Percentiles rank a stretch among this genome's conserved stretches.
Evolutionary conservation across 2,113 vertebrate species (phyloP).

Genomic region (Cairina moschata): DNA sequence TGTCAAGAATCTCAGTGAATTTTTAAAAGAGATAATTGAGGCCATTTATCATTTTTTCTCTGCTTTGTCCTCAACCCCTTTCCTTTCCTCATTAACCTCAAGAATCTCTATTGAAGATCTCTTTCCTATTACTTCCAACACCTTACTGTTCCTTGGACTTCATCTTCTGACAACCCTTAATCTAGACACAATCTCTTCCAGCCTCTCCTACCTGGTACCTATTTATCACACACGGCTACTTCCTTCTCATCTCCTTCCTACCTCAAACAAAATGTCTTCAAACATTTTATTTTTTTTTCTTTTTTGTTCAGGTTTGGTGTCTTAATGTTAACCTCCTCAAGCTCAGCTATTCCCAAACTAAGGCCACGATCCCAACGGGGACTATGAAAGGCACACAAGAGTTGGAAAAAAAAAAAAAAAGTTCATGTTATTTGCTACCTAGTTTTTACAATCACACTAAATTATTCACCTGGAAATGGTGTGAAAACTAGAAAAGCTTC

Average conservation of each 20-base stretch:
- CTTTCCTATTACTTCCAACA: conserved; percentile 16
- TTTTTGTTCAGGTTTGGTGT: background rate
- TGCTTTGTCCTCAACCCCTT: background rate
- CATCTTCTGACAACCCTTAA: conserved; percentile 19
- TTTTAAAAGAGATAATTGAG: conserved; percentile 53
- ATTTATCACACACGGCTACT: background rate
- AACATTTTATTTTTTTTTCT: background rate
- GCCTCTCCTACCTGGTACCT: background rate
- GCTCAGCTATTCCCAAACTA: background rate
- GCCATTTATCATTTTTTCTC: background rate
- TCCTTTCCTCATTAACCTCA: conserved; percentile 45
- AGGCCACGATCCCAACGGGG: background rate
- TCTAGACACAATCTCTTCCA: conserved; percentile 39
- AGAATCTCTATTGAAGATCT: conserved; percentile 20
- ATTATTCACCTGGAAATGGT: background rate
- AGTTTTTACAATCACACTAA: background rate
- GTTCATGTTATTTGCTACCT: background rate
- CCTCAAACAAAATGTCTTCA: background rate
- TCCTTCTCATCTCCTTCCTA: background rate
- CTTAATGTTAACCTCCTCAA: background rate
- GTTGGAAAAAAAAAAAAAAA: background rate
- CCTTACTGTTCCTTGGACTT: background rate
- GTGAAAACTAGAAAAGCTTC: background rate
- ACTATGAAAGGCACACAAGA: background rate
- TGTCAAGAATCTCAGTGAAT: conserved; percentile 46